Evolutionary conservation across 2,113 vertebrate genomes (phyloP), one percentile per base, ranked within the genome.

Genomic region (Cyanistes caeruleus): DNA sequence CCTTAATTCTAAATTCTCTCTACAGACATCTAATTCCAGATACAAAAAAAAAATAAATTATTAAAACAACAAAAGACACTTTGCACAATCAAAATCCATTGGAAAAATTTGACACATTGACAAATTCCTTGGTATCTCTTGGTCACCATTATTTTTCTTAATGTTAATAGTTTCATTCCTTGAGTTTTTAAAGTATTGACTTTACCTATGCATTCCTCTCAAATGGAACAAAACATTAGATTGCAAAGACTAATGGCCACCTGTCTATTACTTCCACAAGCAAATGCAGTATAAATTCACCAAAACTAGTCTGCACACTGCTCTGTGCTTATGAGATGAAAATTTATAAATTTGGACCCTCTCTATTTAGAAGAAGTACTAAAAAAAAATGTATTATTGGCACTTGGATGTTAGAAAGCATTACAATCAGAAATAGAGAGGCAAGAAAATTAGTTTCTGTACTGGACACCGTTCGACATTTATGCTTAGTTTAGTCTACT

Each of bases 181-280:
- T 74, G 12, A 4, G 20, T 46, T 84, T 85, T 87, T 43, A 17
- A 64, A 39, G 10, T 78, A 13, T 44, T 53, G 64, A 35, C 10
- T 85, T 92, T 87, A 35, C 13, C 39, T 37, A 52, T 2, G 5
- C 73, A 84, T 27, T 94, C 31, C 43, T 64, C 48, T 87, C 6
- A 93, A 85, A 83, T 1, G 13, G 33, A 78, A 63, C 22, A 89
- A 90, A 87, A 51, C 7, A 17, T 80, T 74, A 78, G 8, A 49
- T 84, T 86, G 41, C 20, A 56, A 59, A 63, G 19, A 58, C 13
- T 70, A 77, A 80, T 35, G 18, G 43, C 16, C 31, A 55, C 25
- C 16, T 88, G 31, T 49, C 28, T 49, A 51, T 48, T 31, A 37
- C 5, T 72, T 82, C 24, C 39, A 56, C 0, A 0, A 30, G 12